These are phyloP conservation scores for Sesamia nonagrioides DNA, from an alignment of 1,140 invertebrate species.

Conservation along the genomic window DNA sequence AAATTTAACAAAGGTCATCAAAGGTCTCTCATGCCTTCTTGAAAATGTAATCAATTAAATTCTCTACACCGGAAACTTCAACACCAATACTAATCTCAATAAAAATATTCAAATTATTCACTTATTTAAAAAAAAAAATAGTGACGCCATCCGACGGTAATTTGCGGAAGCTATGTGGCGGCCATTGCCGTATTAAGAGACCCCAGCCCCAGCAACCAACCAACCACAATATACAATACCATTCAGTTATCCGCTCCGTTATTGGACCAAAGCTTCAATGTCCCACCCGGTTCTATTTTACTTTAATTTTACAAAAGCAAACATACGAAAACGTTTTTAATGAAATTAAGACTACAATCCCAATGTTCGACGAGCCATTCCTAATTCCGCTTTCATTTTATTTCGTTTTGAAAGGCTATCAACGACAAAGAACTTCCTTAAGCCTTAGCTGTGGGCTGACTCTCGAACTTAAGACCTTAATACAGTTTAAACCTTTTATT, in stretches of 20 bases:
- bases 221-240: constrained; percentile 1
- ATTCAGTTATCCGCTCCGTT: constrained; percentile 5
- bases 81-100: no score
- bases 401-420: constrained; percentile 15
- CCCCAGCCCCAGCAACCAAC: no score
- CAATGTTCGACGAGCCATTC: neutral
- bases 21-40: no score
- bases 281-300: neutral
- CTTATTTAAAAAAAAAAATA: no score
- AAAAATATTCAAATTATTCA: no score
- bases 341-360: constrained; percentile 21
- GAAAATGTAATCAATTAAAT: no score
- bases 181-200: no score
- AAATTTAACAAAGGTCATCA: no score
- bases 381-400: constrained; percentile 1
- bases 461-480: neutral
- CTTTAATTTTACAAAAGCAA: constrained; percentile 33
- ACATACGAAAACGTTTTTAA: constrained; percentile 7
- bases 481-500: constrained; percentile 10
- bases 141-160: no score
- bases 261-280: constrained; percentile 19
- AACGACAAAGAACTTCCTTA: neutral
- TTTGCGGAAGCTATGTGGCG: no score
- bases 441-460: constrained; percentile 7
- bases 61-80: no score